Evolutionary conservation across 23 tunicate genomes (phyloP), one percentile per base, ranked within the genome.

Genomic region (Styela clava): DNA sequence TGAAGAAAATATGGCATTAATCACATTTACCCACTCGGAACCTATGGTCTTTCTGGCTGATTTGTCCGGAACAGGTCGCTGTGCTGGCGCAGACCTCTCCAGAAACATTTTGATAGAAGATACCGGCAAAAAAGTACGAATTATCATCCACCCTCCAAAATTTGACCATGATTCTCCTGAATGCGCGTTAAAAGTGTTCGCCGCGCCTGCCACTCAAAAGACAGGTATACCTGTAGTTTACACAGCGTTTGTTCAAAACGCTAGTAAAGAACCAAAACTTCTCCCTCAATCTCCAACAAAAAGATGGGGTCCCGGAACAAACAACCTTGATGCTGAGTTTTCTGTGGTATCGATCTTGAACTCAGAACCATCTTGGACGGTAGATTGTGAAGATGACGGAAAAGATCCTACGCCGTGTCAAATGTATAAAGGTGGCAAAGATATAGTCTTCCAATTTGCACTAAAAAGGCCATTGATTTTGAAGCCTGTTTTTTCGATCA

Each of bases 251-350:
- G 79, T 88, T 67, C 34, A 26, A 7, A 27, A 32, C 21, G 18
- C 33, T 3, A 34, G 35, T 18, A 23, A 34, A 23, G 24, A 19
- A 3, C 24, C 62, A 28, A 3, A 25, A 22, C 61, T 82, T 31
- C 31, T 82, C 5, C 91, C 86, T 1, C 91, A 87, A 52, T 74
- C 87, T 9, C 78, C 91, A 27, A 52, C 35, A 25, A 70, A 70
- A 74, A 67, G 61, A 24, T 87, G 91, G 91, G 91, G 91, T 21
- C 91, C 91, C 27, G 64, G 63, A 34, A 77, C 80, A 28, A 18
- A 23, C 1, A 29, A 26, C 24, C 68, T 28, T 5, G 16, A 65
- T 16, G 7, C 30, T 3, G 71, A 28, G 7, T 3, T 65, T 28
- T 65, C 71, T 16, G 5, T 65, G 7, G 31, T 26, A 7, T 65